Evolutionary conservation across 2,113 vertebrate genomes (phyloP).

Genomic region (Upupa epops): DNA sequence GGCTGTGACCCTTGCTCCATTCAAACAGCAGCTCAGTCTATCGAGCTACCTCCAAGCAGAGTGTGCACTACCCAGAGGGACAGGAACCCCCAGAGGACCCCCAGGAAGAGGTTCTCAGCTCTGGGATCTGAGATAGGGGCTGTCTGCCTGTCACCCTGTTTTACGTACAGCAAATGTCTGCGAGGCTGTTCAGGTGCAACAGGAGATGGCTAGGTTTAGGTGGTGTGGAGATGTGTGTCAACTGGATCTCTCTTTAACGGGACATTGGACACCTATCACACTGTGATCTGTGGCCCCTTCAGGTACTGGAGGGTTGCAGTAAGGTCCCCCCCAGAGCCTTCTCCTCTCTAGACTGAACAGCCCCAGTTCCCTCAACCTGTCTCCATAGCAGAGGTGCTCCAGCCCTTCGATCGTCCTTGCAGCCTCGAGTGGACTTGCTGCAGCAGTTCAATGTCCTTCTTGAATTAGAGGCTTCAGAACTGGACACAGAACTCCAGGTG

Average conservation of each 20-base stretch:
- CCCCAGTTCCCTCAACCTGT: too few relatives aligned
- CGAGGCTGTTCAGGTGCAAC: not conserved
- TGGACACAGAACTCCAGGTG: too few relatives aligned
- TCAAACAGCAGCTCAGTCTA: not conserved
- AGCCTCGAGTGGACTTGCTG: too few relatives aligned
- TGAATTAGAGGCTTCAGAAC: too few relatives aligned
- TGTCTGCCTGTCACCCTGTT: not conserved
- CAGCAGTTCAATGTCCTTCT: too few relatives aligned
- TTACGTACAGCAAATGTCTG: not conserved
- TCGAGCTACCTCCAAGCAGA: not conserved
- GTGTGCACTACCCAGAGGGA: not conserved
- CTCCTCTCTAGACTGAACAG: too few relatives aligned
- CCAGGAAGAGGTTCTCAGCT: not conserved
- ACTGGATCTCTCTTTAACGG: not conserved
- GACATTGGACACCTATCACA: not conserved
- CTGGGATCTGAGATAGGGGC: not conserved
- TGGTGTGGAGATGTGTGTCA: not conserved
- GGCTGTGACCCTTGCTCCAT: not conserved
- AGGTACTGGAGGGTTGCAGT: too few relatives aligned
- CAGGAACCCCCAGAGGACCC: not conserved
- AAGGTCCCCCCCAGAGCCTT: too few relatives aligned
- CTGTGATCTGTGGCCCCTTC: too few relatives aligned
- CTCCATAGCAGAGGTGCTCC: too few relatives aligned
- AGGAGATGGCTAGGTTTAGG: not conserved
- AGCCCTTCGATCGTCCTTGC: too few relatives aligned